phyloP scores from a whole-genome alignment of 2,113 vertebrate genomes.

The Orycteropus afer region DNA sequence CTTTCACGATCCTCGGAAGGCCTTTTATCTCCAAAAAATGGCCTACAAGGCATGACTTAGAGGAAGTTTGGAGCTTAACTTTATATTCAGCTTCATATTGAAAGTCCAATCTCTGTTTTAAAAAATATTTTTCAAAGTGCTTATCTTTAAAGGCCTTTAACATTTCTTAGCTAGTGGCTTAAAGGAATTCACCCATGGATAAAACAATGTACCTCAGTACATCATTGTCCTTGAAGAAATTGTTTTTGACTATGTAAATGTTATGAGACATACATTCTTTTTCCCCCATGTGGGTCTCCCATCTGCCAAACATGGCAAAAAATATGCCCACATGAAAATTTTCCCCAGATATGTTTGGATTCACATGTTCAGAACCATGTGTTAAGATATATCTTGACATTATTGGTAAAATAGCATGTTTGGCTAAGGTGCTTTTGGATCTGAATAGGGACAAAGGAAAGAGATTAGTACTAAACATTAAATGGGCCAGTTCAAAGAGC shows the following conservation, averaged over 20 bases:
- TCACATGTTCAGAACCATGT: not conserved
- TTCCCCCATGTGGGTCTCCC: not conserved
- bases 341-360: not conserved
- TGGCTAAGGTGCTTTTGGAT: not conserved
- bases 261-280: not conserved
- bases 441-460: not conserved
- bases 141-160: not conserved
- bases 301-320: not conserved
- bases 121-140: not conserved
- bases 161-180: not conserved
- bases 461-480: not conserved
- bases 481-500: not conserved
- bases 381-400: not conserved
- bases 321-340: not conserved
- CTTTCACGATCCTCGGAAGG: not conserved
- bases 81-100: not conserved
- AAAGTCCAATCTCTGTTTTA: not conserved
- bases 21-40: not conserved
- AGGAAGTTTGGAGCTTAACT: not conserved
- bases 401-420: not conserved
- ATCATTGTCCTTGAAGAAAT: not conserved
- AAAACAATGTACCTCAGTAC: not conserved
- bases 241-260: not conserved
- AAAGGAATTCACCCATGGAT: not conserved
- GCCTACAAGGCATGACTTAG: not conserved